Base-by-base conservation (phyloP, 2,113 vertebrate genomes). In the Sphaerodactylus townsendi region DNA sequence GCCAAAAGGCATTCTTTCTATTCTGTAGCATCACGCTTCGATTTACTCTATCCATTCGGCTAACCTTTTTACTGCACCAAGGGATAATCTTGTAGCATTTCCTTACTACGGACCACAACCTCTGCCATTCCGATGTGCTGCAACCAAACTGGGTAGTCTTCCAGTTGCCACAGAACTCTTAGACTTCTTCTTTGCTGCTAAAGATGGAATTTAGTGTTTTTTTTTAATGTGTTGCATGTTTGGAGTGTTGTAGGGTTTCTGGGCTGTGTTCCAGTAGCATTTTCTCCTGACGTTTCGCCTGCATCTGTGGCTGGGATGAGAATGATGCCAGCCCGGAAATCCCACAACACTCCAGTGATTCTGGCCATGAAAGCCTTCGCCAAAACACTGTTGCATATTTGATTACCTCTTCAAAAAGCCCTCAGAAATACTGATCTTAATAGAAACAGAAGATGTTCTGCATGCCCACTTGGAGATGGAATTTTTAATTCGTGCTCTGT, bases 171-270 rank as follows among this genome's bases (percentile, higher is more conserved):
- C 50, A 72, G 50, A 53, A 62, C 17, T 1, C 28, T 44, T 68
- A 35, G 28, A 21, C n/a, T 37, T 17, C 13, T 17, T 17, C 3
- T 23, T 41, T 13, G 41, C 50, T 33, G 23, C 19, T 39, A 41
- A 39, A 62, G 37, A 33, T 25, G 10, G 66, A 4, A 9, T 8
- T 39, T 28, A 33, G 3, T 74, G 10, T 19, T 33, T 6, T n/a
- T 30, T 68, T 70, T 90, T 90, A 77, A 25, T 83, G 33, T 46
- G 5, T 46, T 78, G 48, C 71, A 82, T 79, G 2, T 46, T 80
- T 39, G 44, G n/a, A n/a, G n/a, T n/a, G n/a, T n/a, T n/a, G n/a
- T n/a, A n/a, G n/a, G n/a, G n/a, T n/a, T n/a, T n/a, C n/a, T n/a
- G n/a, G n/a, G n/a, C n/a, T n/a, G n/a, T n/a, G n/a, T n/a, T n/a